Percentiles rank a stretch among this genome's conserved stretches.
Conservation (phyloP, 2,888 invertebrate genomes). For the Eurytoma adleriae region DNA sequence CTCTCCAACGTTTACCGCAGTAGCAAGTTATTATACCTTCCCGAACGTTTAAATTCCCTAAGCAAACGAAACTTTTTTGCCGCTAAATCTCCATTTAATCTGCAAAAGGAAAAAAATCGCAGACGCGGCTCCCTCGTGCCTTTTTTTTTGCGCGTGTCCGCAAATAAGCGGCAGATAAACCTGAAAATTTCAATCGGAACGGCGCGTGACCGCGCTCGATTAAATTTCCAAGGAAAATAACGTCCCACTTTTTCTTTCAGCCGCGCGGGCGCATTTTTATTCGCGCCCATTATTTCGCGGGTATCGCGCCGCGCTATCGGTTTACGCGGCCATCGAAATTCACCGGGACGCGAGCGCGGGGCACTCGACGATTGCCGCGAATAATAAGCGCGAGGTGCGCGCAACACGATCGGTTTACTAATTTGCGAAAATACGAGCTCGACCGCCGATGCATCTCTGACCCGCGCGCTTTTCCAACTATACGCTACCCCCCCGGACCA, state of each 20-base stretch:
- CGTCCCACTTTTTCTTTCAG: neutral
- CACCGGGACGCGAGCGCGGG: neutral
- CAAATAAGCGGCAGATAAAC: neutral
- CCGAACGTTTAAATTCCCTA: neutral
- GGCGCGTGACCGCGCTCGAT: constrained; percentile 23
- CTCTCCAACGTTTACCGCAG: neutral
- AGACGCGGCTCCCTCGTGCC: too few relatives aligned
- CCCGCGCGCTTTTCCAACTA: too few relatives aligned
- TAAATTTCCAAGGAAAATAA: constrained; percentile 36
- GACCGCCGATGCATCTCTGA: neutral
- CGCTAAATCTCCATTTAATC: neutral
- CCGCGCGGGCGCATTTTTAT: constrained; percentile 4
- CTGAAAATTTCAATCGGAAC: constrained; percentile 43
- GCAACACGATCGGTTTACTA: constrained; percentile 44
- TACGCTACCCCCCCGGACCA: neutral
- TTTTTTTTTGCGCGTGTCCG: too few relatives aligned
- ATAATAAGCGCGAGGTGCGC: constrained; percentile 37
- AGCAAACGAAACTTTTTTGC: constrained; percentile 11
- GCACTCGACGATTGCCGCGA: constrained; percentile 32
- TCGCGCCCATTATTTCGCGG: neutral
- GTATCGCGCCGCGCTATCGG: constrained; percentile 3
- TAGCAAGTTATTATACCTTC: neutral
- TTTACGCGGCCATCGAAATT: constrained; percentile 17
- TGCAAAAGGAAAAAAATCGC: neutral
- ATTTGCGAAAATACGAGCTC: constrained; percentile 40